Evolutionary conservation across 2,797 vertebrate species (phyloP), one percentile per base, ranked within the genome.

Genomic region (Acanthurus tractus): DNA sequence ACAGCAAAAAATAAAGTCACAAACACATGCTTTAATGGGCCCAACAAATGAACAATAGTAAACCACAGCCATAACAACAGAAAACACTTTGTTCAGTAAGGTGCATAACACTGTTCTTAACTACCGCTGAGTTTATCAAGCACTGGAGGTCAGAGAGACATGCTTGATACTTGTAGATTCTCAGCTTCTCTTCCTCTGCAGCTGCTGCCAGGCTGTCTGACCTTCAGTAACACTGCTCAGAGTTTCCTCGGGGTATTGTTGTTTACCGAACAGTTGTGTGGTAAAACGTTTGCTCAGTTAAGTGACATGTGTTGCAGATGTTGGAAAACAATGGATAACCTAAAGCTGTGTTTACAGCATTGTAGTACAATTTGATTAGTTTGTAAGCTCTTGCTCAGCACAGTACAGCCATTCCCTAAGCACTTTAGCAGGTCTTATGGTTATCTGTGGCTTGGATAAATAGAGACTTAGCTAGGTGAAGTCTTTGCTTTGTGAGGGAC

Each of bases 361-460:
- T 15, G 22, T 17, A 25, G 22, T 44, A 20, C 14, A 63, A 70
- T 81, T 36, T 44, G 70, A 67, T 69, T 74, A 8, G 49, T 49
- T 45, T 2, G 57, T 45, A 38, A 72, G 63, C 63, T 56, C 46
- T 46, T 63, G 50, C 54, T 48, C 22, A 52, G 38, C 20, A 29
- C 55, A 59, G 34, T 53, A 25, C 48, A 67, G n/a, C 55, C 50
- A 44, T 10, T n/a, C 12, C 5, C 2, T 59, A 71, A 83, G 67
- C 73, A 45, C 54, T 72, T 83, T 40, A 84, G 55, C 23, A 66
- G 74, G 22, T 72, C 58, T 72, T 77, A 57, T 48, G 55, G 70
- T 83, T 72, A 66, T 81, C 55, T 72, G 56, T 61, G 55, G 68
- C 22, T 61, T 7, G 3, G 20, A 64, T 57, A 38, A 79, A 70